A percentile compares a stretch with the other conserved stretches of the same genome.
Evolutionary conservation across 2,888 invertebrate genomes (phyloP).

Genomic region (Epirrita christyi): DNA sequence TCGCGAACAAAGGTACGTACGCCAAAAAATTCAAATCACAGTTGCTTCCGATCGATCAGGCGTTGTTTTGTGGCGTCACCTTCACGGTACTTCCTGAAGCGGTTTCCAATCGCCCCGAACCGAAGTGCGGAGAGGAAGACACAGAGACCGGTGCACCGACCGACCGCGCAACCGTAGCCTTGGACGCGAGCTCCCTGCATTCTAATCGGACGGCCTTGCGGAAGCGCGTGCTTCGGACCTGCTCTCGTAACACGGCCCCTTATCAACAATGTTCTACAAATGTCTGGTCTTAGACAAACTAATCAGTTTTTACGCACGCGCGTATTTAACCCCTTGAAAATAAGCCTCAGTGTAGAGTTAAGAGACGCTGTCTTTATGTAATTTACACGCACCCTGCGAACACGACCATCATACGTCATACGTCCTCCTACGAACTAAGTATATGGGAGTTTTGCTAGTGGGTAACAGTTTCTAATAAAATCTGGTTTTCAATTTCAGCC

Average conservation of each 20-base stretch:
- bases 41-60: conserved; percentile 73
- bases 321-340: not conserved
- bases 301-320: conserved; percentile 39
- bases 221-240: conserved; percentile 75
- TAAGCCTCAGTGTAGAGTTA: not conserved
- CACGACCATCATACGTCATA: conserved; percentile 1
- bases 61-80: conserved; percentile 69
- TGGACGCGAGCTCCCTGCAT: conserved; percentile 83
- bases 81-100: conserved; percentile 76
- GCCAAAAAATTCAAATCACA: conserved; percentile 76
- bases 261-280: conserved; percentile 59
- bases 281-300: conserved; percentile 14
- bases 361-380: conserved; percentile 4
- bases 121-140: conserved; percentile 75
- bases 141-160: conserved; percentile 75
- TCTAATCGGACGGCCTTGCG: conserved; percentile 83
- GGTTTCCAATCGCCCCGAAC: conserved; percentile 66
- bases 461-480: conserved; percentile 15
- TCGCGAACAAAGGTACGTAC: conserved; percentile 63
- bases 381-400: conserved; percentile 4
- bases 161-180: conserved; percentile 76
- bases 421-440: conserved; percentile 3
- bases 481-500: too few relatives aligned
- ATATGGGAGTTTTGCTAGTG: conserved; percentile 2
- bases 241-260: conserved; percentile 73